Base-by-base conservation (phyloP, 2,113 vertebrate genomes). In the Cairina moschata region DNA sequence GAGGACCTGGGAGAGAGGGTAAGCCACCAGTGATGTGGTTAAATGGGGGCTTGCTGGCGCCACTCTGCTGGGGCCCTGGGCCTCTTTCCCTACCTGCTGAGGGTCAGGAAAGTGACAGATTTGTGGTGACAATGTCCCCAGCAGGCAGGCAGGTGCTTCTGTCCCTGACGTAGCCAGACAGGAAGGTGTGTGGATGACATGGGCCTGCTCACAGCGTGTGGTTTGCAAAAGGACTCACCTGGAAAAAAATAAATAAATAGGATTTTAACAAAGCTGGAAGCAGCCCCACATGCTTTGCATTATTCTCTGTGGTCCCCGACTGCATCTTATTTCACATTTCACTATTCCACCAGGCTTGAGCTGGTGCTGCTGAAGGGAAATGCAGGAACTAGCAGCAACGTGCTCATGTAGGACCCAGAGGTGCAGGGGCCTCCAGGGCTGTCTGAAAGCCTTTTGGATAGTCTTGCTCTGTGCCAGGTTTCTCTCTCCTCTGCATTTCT, bases 121-220 rank as follows among this genome's bases (percentile, higher is more conserved):
- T 36, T 78, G 20, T 1, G 1, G 40, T 71, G 52, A 29, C 0
- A 2, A 32, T 26, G 25, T 65, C 28, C 11, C 38, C 56, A 56
- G 28, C 9, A 67, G 18, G 15, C 6, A 6, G 23, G 14, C 38
- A 83, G 20, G 2, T 36, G 54, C 31, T 54, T 4, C 2, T 29
- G 15, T 44, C 21, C 18, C 31, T 82, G 26, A 28, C 46, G 8
- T 52, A 60, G 6, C 69, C 60, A 38, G 10, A 8, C 11, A 40
- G 46, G 34, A 67, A 54, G 50, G 12, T 65, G 13, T 5, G 34
- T 0, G 1, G 18, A 46, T 67, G 42, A 23, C 1, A 0, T 17
- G 20, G 25, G 1, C 38, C 76, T 46, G 38, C 22, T 59, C 0
- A 0, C 4, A 8, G 21, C 44, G 9, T 18, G 13, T 40, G 40